These are phyloP conservation scores for Chalcis sispes DNA, from an alignment of 2,888 invertebrate genomes.

Conservation along the genomic window DNA sequence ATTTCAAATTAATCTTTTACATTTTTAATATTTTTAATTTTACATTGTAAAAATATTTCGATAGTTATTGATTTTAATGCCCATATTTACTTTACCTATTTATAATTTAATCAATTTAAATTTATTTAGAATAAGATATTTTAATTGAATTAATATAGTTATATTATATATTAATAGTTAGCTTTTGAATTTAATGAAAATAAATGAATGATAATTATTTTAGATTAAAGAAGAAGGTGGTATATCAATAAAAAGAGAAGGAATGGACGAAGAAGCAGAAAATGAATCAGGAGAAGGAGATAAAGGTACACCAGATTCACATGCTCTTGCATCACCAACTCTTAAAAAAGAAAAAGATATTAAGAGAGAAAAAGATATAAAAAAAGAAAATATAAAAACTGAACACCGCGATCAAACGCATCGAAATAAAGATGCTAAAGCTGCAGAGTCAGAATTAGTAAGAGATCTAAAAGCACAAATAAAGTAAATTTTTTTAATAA, in stretches of 20 bases:
- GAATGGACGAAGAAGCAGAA: slow-evolving; percentile 71
- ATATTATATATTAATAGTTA: too few relatives aligned
- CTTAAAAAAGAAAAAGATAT: slow-evolving; percentile 81
- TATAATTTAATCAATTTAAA: background rate
- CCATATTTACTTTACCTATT: background rate
- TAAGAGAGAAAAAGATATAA: slow-evolving; percentile 80
- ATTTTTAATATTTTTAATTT: background rate
- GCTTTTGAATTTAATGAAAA: too few relatives aligned
- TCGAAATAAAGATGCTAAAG: slow-evolving; percentile 81
- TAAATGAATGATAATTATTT: too few relatives aligned
- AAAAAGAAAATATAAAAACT: slow-evolving; percentile 75
- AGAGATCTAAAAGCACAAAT: slow-evolving; percentile 93
- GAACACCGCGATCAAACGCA: slow-evolving; percentile 79
- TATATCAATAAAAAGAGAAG: slow-evolving; percentile 70
- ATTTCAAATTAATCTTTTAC: too few relatives aligned
- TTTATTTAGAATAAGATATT: background rate
- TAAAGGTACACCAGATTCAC: slow-evolving; percentile 74
- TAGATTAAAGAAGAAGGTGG: slow-evolving; percentile 73
- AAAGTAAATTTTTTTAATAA: slow-evolving; percentile 81
- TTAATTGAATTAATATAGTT: background rate
- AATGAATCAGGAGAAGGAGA: slow-evolving; percentile 76
- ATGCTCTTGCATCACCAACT: slow-evolving; percentile 74
- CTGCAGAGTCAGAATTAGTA: slow-evolving; percentile 85
- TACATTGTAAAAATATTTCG: too few relatives aligned
- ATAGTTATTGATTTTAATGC: too few relatives aligned